Evolutionary conservation across 2,888 invertebrate genomes (phyloP).

Genomic region (Callyntrura guangdongensis): DNA sequence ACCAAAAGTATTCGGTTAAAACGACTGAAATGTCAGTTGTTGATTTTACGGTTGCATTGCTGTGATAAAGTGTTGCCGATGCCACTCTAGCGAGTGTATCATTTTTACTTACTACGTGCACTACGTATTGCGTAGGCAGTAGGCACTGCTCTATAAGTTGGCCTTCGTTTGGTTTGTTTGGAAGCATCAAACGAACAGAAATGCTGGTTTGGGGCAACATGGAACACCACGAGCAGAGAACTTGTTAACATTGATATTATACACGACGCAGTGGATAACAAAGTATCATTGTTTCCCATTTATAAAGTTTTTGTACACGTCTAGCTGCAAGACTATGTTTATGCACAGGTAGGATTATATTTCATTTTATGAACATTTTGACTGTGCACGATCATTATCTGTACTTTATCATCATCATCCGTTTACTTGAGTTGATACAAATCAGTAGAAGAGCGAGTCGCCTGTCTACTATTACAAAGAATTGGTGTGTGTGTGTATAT

Average conservation of each 20-base stretch:
- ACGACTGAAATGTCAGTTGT: no score
- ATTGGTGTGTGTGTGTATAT: not conserved
- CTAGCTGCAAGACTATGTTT: not conserved
- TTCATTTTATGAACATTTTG: slow-evolving; percentile 66
- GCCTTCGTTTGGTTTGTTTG: not conserved
- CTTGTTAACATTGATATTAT: slow-evolving; percentile 51
- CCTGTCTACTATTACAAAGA: not conserved
- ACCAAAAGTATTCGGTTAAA: no score
- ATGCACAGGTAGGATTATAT: slow-evolving; percentile 53
- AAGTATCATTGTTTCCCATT: slow-evolving; percentile 7
- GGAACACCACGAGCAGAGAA: slow-evolving; percentile 7
- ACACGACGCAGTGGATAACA: not conserved
- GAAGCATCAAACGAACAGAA: not conserved
- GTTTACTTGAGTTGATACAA: slow-evolving; percentile 30
- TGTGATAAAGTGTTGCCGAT: no score
- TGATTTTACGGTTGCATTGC: no score
- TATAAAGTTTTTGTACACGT: slow-evolving; percentile 34
- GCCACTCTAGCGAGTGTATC: not conserved
- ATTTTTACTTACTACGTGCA: not conserved
- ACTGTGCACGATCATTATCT: slow-evolving; percentile 73
- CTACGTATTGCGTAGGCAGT: no score
- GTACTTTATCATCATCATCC: slow-evolving; percentile 69
- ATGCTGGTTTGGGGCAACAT: slow-evolving; percentile 41
- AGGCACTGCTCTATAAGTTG: no score
- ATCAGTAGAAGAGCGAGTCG: slow-evolving; percentile 8